These are phyloP conservation scores for Stegana nigrithorax DNA, from an alignment of 2,888 invertebrate genomes.

Conservation along the genomic window DNA sequence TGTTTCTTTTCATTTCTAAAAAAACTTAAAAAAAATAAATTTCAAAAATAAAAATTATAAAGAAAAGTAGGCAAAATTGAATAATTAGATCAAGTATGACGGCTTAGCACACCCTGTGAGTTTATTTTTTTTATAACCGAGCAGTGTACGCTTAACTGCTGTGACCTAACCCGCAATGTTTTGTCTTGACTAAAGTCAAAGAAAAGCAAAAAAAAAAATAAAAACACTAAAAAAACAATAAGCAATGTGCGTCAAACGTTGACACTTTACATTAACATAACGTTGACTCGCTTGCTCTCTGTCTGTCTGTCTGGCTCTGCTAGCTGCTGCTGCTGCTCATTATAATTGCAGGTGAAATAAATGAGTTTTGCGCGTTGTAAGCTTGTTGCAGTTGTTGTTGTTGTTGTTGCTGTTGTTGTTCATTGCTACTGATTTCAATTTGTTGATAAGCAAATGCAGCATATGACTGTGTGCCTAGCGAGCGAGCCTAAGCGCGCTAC, in stretches of 20 bases:
- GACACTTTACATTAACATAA: background rate
- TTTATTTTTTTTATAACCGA: conserved; percentile 55
- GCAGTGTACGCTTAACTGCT: background rate
- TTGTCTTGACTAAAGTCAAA: too few relatives aligned
- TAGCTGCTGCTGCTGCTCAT: too few relatives aligned
- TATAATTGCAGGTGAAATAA: conserved; percentile 18
- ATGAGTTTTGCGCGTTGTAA: conserved; percentile 24
- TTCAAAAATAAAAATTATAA: too few relatives aligned
- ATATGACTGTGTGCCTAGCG: conserved; percentile 36
- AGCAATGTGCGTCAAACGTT: background rate
- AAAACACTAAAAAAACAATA: too few relatives aligned
- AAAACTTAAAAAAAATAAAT: too few relatives aligned
- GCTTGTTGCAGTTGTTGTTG: conserved; percentile 29
- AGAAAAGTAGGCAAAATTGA: too few relatives aligned
- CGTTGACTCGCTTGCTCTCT: background rate
- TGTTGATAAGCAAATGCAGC: conserved; percentile 42
- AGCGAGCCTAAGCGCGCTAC: too few relatives aligned
- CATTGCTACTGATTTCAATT: conserved; percentile 45
- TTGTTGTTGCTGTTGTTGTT: conserved; percentile 19
- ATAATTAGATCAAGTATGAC: too few relatives aligned
- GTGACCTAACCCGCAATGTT: background rate
- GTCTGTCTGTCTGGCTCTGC: too few relatives aligned
- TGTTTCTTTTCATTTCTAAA: too few relatives aligned
- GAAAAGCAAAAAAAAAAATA: too few relatives aligned
- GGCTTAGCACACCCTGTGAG: too few relatives aligned